These are phyloP conservation scores for Hermatobates lingyangjiaoensis DNA, from an alignment of 1,140 invertebrate genomes.

Conservation along the genomic window DNA sequence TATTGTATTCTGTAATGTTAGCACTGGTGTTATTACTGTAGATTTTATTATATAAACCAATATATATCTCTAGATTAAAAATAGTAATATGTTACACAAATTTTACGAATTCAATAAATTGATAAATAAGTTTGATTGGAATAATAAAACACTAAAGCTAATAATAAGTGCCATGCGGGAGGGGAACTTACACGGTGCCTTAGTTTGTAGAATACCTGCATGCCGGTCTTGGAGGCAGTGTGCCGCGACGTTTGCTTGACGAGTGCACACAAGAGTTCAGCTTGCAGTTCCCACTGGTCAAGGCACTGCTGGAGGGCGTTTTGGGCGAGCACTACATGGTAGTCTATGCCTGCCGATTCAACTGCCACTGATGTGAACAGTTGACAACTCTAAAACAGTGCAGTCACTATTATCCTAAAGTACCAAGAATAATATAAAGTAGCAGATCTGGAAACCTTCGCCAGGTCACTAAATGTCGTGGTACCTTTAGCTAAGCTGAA, in stretches of 20 bases:
- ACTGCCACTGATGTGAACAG: conserved; percentile 85
- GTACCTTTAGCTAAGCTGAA: too few relatives aligned
- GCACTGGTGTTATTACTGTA: too few relatives aligned
- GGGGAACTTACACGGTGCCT: conserved; percentile 21
- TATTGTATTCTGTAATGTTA: too few relatives aligned
- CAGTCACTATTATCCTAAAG: neutral
- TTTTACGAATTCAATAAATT: too few relatives aligned
- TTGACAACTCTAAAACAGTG: conserved; percentile 55
- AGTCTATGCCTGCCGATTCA: conserved; percentile 86
- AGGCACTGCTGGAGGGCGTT: conserved; percentile 81
- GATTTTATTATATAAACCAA: too few relatives aligned
- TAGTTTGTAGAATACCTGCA: conserved; percentile 51
- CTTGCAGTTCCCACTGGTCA: conserved; percentile 70
- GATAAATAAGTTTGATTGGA: neutral
- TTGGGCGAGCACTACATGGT: conserved; percentile 86
- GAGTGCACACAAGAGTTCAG: conserved; percentile 76
- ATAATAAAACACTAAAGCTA: conserved; percentile 7
- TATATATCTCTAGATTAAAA: too few relatives aligned
- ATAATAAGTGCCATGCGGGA: conserved; percentile 16
- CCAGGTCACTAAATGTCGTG: too few relatives aligned
- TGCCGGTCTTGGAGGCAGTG: conserved; percentile 64
- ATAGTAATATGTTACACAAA: too few relatives aligned
- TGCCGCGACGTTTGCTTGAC: conserved; percentile 84
- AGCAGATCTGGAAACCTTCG: too few relatives aligned
- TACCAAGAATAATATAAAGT: neutral